phyloP scores from a whole-genome alignment of 1,140 invertebrate genomes.

The Andrena cerasifolii region DNA sequence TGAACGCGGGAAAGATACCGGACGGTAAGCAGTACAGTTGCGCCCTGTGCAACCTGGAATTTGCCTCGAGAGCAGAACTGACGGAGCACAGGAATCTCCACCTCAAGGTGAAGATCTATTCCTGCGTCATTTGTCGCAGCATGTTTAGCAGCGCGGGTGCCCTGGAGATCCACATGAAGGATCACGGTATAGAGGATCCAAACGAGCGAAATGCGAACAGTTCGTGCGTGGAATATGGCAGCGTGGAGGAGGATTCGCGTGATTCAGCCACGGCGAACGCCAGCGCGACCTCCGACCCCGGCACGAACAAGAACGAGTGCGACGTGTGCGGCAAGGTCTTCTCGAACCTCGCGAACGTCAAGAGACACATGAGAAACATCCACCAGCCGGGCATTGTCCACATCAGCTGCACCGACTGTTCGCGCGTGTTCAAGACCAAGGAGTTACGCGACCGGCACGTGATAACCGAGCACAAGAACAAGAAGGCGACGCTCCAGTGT shows the following conservation, averaged over 20 bases:
- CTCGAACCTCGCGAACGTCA: constrained; percentile 77
- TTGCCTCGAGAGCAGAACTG: constrained; percentile 83
- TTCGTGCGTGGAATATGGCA: constrained; percentile 66
- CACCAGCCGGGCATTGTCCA: constrained; percentile 79
- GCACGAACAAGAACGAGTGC: constrained; percentile 80
- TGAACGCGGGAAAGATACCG: constrained; percentile 6
- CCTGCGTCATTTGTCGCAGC: constrained; percentile 84
- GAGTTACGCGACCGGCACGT: constrained; percentile 65
- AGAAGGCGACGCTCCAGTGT: constrained; percentile 65
- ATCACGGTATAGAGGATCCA: constrained; percentile 77
- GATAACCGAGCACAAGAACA: neutral
- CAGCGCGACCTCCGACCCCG: constrained; percentile 65
- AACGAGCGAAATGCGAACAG: constrained; percentile 71
- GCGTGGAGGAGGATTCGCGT: constrained; percentile 16
- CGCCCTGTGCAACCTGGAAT: constrained; percentile 85
- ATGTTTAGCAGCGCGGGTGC: constrained; percentile 85
- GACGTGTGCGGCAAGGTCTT: constrained; percentile 84
- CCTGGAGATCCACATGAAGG: constrained; percentile 83
- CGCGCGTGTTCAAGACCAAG: constrained; percentile 69
- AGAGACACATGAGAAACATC: constrained; percentile 83
- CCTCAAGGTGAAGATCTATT: constrained; percentile 86
- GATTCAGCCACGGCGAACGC: constrained; percentile 46
- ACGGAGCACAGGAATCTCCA: constrained; percentile 86
- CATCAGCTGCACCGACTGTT: constrained; percentile 80
- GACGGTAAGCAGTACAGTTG: constrained; percentile 82